These are phyloP conservation scores for Plagodis pulveraria DNA, from an alignment of 2,888 invertebrate species.

Conservation along the genomic window DNA sequence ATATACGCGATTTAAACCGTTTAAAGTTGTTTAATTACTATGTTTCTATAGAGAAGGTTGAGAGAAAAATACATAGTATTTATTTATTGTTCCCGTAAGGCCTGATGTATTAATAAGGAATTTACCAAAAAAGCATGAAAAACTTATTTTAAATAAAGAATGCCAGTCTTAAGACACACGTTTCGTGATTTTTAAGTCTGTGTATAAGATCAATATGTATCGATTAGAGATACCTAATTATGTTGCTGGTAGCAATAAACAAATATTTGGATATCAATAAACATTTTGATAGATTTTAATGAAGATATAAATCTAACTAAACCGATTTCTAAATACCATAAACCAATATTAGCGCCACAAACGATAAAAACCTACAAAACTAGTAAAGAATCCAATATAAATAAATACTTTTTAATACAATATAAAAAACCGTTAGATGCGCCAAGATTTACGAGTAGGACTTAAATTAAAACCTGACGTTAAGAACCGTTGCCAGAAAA, in stretches of 20 bases:
- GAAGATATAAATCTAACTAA: constrained; percentile 16
- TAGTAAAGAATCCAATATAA: constrained; percentile 33
- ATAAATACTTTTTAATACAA: constrained; percentile 35
- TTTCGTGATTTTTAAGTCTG: too few relatives aligned
- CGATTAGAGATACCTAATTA: background rate
- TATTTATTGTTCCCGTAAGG: too few relatives aligned
- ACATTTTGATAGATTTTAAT: constrained; percentile 8
- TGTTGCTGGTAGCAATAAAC: constrained; percentile 18
- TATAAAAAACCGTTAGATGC: constrained; percentile 32
- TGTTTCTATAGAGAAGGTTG: too few relatives aligned
- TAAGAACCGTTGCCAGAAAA: constrained; percentile 31
- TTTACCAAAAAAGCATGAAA: too few relatives aligned
- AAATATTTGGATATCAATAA: constrained; percentile 22
- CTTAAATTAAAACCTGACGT: constrained; percentile 37
- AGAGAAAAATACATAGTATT: background rate
- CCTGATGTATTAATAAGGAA: too few relatives aligned
- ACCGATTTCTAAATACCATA: constrained; percentile 25
- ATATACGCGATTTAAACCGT: too few relatives aligned
- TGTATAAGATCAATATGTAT: too few relatives aligned
- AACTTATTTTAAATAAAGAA: too few relatives aligned
- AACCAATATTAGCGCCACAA: constrained; percentile 29
- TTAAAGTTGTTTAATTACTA: too few relatives aligned
- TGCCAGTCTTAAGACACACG: too few relatives aligned
- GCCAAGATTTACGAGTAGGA: constrained; percentile 35
- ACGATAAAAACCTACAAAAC: constrained; percentile 32